Conservation (phyloP, 30 jellyfish, hydroid and myxozoan genomes). For the Hydractinia echinata region DNA sequence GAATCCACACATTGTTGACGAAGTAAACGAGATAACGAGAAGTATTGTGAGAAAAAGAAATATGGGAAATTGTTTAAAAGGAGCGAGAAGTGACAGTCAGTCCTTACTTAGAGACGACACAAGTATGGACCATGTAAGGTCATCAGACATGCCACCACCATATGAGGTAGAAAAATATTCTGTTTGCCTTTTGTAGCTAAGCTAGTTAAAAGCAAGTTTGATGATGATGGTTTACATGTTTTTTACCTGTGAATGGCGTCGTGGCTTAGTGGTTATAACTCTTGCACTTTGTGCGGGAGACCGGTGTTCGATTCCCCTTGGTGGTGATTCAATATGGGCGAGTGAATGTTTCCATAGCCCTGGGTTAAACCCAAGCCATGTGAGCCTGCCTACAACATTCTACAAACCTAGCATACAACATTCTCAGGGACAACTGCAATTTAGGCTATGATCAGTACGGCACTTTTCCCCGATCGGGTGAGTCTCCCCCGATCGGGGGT, state of each 20-base stretch:
- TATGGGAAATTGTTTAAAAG: constrained; percentile 14
- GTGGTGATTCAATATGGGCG: no score
- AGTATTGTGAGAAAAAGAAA: not conserved
- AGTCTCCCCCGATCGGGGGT: no score
- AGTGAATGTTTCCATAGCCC: no score
- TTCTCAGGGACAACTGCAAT: no score
- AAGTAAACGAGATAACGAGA: not conserved
- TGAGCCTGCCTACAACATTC: no score
- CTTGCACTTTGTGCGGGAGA: no score
- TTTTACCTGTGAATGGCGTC: not conserved
- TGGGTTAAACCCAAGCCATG: no score
- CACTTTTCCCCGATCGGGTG: no score
- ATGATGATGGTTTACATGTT: not conserved
- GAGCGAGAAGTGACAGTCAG: not conserved
- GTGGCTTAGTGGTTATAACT: no score
- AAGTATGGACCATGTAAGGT: not conserved
- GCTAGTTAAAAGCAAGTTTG: not conserved
- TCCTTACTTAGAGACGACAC: not conserved
- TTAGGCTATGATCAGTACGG: no score
- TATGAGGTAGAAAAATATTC: constrained; percentile 5
- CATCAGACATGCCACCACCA: constrained; percentile 13
- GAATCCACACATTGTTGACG: not conserved
- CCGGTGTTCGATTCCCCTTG: no score
- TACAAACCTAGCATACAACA: no score
- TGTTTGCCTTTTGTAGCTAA: not conserved